phyloP scores from a whole-genome alignment of 1,140 invertebrate genomes.

The Leucophenga varia region DNA sequence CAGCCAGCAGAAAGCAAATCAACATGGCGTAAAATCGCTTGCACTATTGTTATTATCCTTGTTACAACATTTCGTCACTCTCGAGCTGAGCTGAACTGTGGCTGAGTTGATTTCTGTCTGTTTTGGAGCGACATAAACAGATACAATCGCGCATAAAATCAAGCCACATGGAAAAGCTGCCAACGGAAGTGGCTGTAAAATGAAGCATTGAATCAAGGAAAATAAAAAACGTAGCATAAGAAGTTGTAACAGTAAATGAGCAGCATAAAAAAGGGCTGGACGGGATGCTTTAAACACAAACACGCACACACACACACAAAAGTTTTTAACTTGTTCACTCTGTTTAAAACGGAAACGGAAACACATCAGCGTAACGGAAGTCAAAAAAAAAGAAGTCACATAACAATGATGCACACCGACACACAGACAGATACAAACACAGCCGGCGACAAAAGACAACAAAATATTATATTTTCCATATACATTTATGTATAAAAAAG shows the following conservation, averaged over 20 bases:
- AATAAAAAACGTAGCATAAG: constrained; percentile 18
- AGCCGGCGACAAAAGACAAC: constrained; percentile 13
- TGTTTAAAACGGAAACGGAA: constrained; percentile 53
- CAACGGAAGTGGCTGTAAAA: no score
- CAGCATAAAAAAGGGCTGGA: no score
- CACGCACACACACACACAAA: no score
- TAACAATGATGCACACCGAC: constrained; percentile 46
- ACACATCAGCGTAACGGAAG: constrained; percentile 56
- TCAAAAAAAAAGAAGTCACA: constrained; percentile 56
- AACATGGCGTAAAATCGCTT: constrained; percentile 52
- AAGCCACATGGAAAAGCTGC: no score
- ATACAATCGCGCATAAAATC: constrained; percentile 20
- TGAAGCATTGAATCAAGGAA: constrained; percentile 17
- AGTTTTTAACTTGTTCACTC: no score
- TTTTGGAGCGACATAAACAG: constrained; percentile 11
- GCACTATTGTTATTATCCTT: constrained; percentile 39
- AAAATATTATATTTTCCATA: not conserved
- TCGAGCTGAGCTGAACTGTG: not conserved
- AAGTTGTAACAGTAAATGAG: no score
- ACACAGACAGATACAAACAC: not conserved
- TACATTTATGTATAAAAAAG: no score
- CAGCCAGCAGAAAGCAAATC: constrained; percentile 36
- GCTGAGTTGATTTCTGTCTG: no score
- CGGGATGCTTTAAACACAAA: no score
- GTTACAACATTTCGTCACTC: constrained; percentile 38